Evolutionary conservation across 2,888 invertebrate genomes (phyloP), one percentile per base, ranked within the genome.

Genomic region (Erpobdella octoculata): DNA sequence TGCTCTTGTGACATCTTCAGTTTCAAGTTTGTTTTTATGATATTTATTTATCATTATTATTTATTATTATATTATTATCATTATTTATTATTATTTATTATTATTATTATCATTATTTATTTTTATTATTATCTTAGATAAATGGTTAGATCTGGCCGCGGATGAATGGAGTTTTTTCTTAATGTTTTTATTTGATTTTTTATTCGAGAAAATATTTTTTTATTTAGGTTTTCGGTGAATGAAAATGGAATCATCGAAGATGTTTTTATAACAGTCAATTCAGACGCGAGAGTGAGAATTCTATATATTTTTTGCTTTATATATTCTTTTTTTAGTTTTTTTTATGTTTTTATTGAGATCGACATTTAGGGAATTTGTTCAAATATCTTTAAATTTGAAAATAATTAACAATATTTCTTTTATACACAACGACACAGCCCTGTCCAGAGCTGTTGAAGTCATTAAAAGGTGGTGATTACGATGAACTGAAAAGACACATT

Each of bases 401-500:
- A 15, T 8, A 59, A 59, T 59, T 59, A n/a, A 12, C 21, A 21
- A n/a, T 9, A n/a, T 59, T 59, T 21, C 21, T 8, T 8, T n/a
- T 59, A 59, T 59, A 59, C 21, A n/a, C 21, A 59, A n/a, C 21
- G 12, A 37, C 41, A 38, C 71, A 74, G 74, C 25, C 71, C 35
- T 72, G 73, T 70, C 66, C 72, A 9, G 73, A 74, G 12, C 21
- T 74, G 18, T 9, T 71, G 37, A 48, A 65, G 31, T 48, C 59
- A 18, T 53, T 72, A 58, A 89, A 90, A 64, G 86, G 88, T 25
- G 91, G 93, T 3, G 92, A 95, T 83, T 94, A 94, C 84, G 87
- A 89, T 2, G 93, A 93, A 83, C 93, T 96, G 80, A 91, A 92
- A 1, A 88, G 90, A 8, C 95, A 96, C 82, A 83, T 96, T n/a